A percentile compares a stretch with the other conserved stretches of the same genome.
Evolutionary conservation across 2,113 vertebrate species (phyloP).

Genomic region (Peucedramus taeniatus): DNA sequence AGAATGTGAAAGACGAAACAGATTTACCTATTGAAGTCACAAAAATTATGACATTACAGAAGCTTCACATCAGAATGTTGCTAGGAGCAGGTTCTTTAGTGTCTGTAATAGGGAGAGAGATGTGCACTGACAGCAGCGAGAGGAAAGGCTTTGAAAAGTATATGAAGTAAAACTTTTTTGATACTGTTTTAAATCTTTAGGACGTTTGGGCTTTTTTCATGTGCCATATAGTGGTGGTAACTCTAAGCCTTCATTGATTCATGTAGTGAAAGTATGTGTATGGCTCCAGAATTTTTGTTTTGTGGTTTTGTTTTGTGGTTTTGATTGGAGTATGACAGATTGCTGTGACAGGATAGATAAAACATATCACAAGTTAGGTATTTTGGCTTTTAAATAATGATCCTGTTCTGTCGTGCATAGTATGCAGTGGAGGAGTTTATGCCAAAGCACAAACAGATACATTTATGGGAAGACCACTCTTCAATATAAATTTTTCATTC

Average conservation of each 20-base stretch:
- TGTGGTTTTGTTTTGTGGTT: not conserved
- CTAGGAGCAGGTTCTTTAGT: not conserved
- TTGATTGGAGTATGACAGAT: not conserved
- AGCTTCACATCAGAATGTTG: not conserved
- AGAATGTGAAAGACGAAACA: not conserved
- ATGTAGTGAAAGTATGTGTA: not conserved
- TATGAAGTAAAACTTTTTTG: not conserved
- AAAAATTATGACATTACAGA: not conserved
- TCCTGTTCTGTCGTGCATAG: not conserved
- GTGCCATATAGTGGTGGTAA: not conserved
- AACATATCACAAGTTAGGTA: not conserved
- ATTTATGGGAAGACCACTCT: not conserved
- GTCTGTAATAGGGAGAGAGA: not conserved
- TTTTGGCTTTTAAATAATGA: not conserved
- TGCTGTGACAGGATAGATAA: not conserved
- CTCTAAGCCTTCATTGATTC: not conserved
- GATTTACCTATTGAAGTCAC: not conserved
- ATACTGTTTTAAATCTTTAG: not conserved
- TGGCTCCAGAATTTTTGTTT: not conserved
- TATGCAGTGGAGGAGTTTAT: not conserved
- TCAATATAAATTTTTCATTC: not conserved
- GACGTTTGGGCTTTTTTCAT: not conserved
- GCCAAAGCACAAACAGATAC: not conserved
- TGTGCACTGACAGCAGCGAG: not conserved
- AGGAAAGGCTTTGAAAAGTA: not conserved